These are phyloP conservation scores for Glareola pratincola DNA, from an alignment of 2,113 vertebrate genomes.

Conservation along the genomic window DNA sequence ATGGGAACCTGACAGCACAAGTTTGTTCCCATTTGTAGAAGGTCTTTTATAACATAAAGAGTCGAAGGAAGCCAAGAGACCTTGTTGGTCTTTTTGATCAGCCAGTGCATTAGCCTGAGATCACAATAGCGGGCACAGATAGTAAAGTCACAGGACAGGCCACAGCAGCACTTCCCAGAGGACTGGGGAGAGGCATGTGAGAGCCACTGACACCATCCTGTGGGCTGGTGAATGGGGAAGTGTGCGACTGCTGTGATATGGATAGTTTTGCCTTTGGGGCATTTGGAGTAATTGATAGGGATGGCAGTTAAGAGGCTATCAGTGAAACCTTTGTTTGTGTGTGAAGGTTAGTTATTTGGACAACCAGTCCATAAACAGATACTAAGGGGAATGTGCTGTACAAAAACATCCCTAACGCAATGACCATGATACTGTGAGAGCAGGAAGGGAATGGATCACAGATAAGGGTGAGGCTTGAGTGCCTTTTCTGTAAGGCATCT, in stretches of 20 bases:
- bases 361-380: neutral
- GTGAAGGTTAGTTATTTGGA: neutral
- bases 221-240: neutral
- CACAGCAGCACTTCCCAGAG: neutral
- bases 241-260: neutral
- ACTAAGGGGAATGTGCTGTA: neutral
- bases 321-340: neutral
- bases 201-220: neutral
- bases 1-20: neutral
- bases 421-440: fast-evolving
- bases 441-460: neutral
- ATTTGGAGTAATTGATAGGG: neutral
- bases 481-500: neutral
- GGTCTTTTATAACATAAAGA: neutral
- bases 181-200: neutral
- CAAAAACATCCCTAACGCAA: neutral
- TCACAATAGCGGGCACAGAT: fast-evolving
- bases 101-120: neutral
- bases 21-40: neutral
- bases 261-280: neutral
- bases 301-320: neutral
- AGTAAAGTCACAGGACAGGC: neutral
- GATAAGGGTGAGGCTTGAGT: neutral
- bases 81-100: fast-evolving
- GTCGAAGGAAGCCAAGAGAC: neutral